These are phyloP conservation scores for Squalus acanthias DNA, from an alignment of 2,797 vertebrate genomes.

Conservation along the genomic window DNA sequence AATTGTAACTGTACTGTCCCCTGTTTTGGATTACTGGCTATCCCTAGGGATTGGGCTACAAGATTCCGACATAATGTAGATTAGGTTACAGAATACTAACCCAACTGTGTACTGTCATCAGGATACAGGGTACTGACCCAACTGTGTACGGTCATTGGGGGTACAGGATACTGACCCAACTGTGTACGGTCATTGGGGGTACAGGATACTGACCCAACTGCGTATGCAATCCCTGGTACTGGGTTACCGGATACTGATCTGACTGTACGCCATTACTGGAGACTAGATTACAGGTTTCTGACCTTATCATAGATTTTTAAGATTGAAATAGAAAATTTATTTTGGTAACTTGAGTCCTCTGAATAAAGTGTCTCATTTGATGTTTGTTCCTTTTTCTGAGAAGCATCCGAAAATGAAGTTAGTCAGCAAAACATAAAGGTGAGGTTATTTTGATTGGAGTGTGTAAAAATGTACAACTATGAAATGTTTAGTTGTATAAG, in stretches of 20 bases:
- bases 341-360: neutral
- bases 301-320: neutral
- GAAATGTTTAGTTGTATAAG: neutral
- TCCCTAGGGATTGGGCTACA: neutral
- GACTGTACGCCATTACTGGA: neutral
- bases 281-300: neutral
- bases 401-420: neutral
- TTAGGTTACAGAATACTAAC: neutral
- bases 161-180: neutral
- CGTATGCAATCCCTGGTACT: neutral
- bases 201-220: neutral
- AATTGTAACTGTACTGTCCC: neutral
- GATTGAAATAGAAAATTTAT: neutral
- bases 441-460: neutral
- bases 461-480: neutral
- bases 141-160: neutral
- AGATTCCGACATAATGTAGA: neutral
- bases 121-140: neutral
- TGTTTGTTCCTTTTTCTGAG: neutral
- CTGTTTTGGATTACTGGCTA: neutral
- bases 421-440: neutral
- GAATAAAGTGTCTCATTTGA: neutral
- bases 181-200: neutral
- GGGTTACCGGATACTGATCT: neutral
- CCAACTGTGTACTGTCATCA: neutral